phyloP scores from a whole-genome alignment of 2,797 vertebrate species.

The Scolopax bukidnonensis region DNA sequence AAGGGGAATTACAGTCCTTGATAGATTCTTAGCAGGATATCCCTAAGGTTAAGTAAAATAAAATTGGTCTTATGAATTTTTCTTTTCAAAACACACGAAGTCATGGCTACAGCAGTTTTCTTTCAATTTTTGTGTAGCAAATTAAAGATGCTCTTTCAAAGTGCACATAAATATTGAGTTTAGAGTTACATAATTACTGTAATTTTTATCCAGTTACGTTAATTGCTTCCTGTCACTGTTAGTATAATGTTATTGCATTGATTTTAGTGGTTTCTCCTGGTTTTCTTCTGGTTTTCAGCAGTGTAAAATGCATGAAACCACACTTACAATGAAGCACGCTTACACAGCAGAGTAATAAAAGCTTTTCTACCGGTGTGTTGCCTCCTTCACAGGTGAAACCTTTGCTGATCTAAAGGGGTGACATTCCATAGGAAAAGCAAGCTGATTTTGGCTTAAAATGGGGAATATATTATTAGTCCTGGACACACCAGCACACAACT shows the following conservation, averaged over 20 bases:
- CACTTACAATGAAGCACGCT: not conserved
- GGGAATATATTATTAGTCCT: not conserved
- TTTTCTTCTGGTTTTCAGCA: not conserved
- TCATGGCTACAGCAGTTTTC: not conserved
- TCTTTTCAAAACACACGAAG: not conserved
- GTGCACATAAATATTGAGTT: not conserved
- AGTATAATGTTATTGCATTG: not conserved
- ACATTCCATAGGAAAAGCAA: not conserved
- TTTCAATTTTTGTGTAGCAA: not conserved
- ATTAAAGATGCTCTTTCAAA: not conserved
- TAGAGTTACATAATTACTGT: not conserved
- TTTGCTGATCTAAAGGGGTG: not conserved
- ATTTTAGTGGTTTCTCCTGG: not conserved
- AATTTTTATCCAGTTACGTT: not conserved
- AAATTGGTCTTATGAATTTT: not conserved
- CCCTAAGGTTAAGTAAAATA: not conserved
- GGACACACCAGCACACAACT: not conserved
- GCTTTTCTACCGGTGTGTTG: not conserved
- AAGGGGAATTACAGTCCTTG: not conserved
- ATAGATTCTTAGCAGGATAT: not conserved
- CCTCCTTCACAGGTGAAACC: not conserved
- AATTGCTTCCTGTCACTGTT: not conserved
- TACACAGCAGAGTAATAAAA: not conserved
- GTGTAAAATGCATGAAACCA: not conserved
- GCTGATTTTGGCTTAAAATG: not conserved